A percentile compares a stretch with the other conserved stretches of the same genome.
Evolutionary conservation across 2,888 invertebrate species (phyloP).

Genomic region (Drosophila differens): DNA sequence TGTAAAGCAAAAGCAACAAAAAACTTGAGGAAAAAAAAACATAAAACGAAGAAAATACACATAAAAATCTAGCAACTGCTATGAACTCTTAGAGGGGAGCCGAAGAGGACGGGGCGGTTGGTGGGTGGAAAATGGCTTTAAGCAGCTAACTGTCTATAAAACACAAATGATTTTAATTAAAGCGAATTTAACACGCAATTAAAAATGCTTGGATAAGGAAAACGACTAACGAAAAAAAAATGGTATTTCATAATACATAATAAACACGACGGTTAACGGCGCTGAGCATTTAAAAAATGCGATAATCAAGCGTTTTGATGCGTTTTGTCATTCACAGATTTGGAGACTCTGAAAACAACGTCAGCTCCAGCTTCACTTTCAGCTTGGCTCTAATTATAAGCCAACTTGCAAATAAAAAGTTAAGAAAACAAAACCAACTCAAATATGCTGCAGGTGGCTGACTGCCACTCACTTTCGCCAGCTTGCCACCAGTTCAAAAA

Average conservation of each 20-base stretch:
- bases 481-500: conserved; percentile 9
- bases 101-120: not conserved
- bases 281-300: conserved; percentile 53
- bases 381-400: conserved; percentile 37
- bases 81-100: conserved; percentile 41
- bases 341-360: not conserved
- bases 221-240: conserved; percentile 9
- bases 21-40: not conserved
- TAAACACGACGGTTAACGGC: conserved; percentile 24
- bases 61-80: conserved; percentile 62
- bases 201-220: conserved; percentile 50
- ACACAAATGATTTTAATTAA: conserved; percentile 72
- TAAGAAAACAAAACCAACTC: conserved; percentile 4
- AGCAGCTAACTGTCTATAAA: conserved; percentile 32
- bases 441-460: conserved; percentile 34
- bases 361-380: conserved; percentile 53
- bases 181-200: conserved; percentile 76
- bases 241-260: conserved; percentile 47
- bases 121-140: conserved; percentile 32
- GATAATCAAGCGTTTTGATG: conserved; percentile 64
- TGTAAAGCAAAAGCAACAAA: conserved; percentile 48
- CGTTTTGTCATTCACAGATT: conserved; percentile 27
- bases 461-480: conserved; percentile 65
- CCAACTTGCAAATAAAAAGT: conserved; percentile 33
- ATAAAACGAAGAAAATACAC: conserved; percentile 8